phyloP scores from a whole-genome alignment of 2,888 invertebrate genomes.

The Ceramica pisi region DNA sequence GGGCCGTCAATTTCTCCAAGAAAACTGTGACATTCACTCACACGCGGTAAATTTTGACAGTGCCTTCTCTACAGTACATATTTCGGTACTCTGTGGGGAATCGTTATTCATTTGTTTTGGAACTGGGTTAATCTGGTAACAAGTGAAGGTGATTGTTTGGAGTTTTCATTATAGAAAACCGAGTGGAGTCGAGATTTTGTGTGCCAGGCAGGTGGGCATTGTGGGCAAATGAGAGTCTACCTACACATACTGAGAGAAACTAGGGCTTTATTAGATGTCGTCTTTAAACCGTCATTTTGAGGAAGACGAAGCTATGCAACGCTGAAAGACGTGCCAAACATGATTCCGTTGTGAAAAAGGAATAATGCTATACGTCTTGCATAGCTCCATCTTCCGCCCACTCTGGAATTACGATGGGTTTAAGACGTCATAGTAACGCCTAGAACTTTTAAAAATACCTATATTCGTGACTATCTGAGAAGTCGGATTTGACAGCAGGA shows the following conservation, averaged over 20 bases:
- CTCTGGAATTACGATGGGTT: too few relatives aligned
- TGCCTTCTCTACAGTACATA: not conserved
- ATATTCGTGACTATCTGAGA: too few relatives aligned
- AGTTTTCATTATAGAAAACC: constrained; percentile 16
- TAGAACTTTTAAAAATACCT: too few relatives aligned
- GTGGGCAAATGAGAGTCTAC: not conserved
- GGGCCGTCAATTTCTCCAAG: too few relatives aligned
- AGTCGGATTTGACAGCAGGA: too few relatives aligned
- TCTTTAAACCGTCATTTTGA: not conserved
- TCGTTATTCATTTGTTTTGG: constrained; percentile 51
- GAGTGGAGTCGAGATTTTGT: not conserved
- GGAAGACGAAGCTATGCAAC: too few relatives aligned
- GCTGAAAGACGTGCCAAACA: too few relatives aligned
- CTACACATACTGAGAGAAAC: not conserved
- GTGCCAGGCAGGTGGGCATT: not conserved
- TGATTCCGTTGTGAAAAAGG: too few relatives aligned
- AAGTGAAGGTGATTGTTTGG: constrained; percentile 13
- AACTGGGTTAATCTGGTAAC: constrained; percentile 32
- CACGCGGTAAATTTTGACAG: not conserved
- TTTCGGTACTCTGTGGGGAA: not conserved
- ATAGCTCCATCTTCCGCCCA: too few relatives aligned
- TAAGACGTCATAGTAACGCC: too few relatives aligned
- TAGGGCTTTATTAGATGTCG: not conserved
- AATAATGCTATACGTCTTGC: too few relatives aligned
- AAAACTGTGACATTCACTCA: too few relatives aligned